Evolutionary conservation across 2,888 invertebrate genomes (phyloP), one percentile per base, ranked within the genome.

Genomic region (Athalia cordata): DNA sequence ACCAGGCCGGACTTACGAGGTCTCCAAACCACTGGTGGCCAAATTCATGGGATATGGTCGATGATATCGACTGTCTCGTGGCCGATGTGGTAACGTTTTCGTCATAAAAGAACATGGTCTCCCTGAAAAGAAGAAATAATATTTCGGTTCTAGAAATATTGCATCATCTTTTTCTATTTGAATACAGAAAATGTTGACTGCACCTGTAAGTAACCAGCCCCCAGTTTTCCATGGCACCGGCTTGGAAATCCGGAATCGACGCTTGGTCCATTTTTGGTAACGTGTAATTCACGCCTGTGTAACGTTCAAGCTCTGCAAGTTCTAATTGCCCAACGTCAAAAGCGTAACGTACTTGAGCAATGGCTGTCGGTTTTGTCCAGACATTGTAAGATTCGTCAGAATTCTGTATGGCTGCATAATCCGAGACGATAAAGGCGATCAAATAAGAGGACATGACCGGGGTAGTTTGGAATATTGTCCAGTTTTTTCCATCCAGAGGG

Each of bases 151-250:
- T 2, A 29, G 29, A 1, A 1, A 29, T 29, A 29, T 29, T 29
- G 29, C 29, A 2, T 29, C 29, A 29, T 29, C 2, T 2, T 29
- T 29, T 29, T 29, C 29, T 29, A 29, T 29, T 29, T 29, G 29
- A 29, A 1, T 29, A 29, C 29, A 29, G 29, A 29, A 29, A 29
- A 2, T 29, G 29, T 29, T 29, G 2, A 29, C n/a, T n/a, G n/a
- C 83, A 93, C 93, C 93, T 93, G 91, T 95, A 96, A 9, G 96
- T 95, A 74, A 96, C 94, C 68, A 97, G 89, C 5, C 97, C 97
- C 97, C 97, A 97, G 88, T 97, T 97, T 89, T 97, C 97, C 96
- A 97, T 97, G 1, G 96, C 96, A 0, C 95, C 96, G 6, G 96
- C 95, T 79, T 94, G 93, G 88, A 97, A 97, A 87, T 96, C 96